Evolutionary conservation across 2,888 invertebrate species (phyloP).

Genomic region (Strigamia maritima): DNA sequence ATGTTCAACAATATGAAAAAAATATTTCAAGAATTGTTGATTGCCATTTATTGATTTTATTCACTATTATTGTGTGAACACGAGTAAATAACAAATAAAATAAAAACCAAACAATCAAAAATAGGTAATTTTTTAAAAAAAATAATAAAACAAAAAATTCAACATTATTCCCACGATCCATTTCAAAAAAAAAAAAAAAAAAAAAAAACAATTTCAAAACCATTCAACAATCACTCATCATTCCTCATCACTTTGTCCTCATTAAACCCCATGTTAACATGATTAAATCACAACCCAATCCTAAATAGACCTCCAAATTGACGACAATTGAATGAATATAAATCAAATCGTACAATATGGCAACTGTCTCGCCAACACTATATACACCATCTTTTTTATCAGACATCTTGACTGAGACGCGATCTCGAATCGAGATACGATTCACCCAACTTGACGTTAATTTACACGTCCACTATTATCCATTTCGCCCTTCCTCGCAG

Average conservation of each 20-base stretch:
- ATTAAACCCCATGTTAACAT: not conserved
- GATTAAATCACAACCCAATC: not conserved
- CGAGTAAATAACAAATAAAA: too few species aligned
- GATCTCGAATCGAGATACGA: not conserved
- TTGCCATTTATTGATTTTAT: too few species aligned
- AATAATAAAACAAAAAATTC: too few species aligned
- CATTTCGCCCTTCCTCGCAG: not conserved
- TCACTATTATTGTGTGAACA: too few species aligned
- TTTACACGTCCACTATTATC: conserved; percentile 6
- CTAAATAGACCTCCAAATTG: not conserved
- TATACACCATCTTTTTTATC: not conserved
- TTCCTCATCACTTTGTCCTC: not conserved
- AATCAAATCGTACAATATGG: not conserved
- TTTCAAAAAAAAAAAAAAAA: too few species aligned
- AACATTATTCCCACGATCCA: too few species aligned
- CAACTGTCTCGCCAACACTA: not conserved
- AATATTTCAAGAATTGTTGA: too few species aligned
- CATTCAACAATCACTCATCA: too few species aligned
- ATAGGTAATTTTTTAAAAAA: too few species aligned
- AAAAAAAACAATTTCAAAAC: too few species aligned
- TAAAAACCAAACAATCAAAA: too few species aligned
- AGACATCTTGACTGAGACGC: not conserved
- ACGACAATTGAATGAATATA: not conserved
- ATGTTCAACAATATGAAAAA: too few species aligned
- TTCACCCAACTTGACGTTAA: conserved; percentile 11